phyloP scores from a whole-genome alignment of 2,113 vertebrate species.

The Saccopteryx leptura region DNA sequence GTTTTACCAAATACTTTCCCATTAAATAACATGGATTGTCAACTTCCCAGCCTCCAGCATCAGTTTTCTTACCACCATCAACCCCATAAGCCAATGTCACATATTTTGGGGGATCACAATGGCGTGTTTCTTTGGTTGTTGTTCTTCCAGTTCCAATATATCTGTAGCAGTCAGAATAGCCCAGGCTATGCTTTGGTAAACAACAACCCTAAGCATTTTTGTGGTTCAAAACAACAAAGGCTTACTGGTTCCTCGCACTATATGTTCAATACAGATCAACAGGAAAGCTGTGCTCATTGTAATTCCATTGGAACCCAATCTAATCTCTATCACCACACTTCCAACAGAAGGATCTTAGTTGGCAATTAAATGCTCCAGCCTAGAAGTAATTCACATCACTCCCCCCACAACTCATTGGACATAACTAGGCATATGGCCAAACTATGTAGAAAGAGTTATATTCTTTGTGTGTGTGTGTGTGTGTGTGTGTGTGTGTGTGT shows the following conservation, averaged over 20 bases:
- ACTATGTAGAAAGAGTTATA: not conserved
- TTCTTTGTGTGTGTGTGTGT: not conserved
- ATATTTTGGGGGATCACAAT: not conserved
- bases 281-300: not conserved
- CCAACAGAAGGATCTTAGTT: not conserved
- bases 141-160: not conserved
- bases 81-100: not conserved
- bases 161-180: not conserved
- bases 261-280: not conserved
- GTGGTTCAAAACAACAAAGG: not conserved
- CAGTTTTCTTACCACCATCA: not conserved
- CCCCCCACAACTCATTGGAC: not conserved
- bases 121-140: not conserved
- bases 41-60: not conserved
- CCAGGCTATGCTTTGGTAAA: not conserved
- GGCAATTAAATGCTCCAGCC: not conserved
- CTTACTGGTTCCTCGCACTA: not conserved
- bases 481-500: too few species aligned
- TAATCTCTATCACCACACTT: not conserved
- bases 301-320: not conserved
- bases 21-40: not conserved
- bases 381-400: not conserved
- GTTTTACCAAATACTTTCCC: not conserved
- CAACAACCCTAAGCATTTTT: not conserved
- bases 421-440: not conserved